Conservation (phyloP, 1,140 invertebrate species). For the Sarcophaga bullata region DNA sequence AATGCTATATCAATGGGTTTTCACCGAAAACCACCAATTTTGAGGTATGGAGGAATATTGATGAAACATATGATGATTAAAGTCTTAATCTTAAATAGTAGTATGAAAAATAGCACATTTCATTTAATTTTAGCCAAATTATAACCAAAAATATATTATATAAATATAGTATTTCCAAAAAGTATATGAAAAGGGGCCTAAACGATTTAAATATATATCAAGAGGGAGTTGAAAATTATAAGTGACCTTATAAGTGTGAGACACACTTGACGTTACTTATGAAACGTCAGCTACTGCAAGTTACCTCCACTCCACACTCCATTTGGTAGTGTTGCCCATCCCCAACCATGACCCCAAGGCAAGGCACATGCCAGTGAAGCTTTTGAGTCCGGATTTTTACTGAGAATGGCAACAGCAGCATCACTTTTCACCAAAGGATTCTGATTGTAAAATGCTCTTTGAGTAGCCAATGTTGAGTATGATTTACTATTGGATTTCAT, state of each 20-base stretch:
- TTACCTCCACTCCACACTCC: constrained; percentile 72
- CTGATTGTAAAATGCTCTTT: constrained; percentile 52
- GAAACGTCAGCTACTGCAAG: constrained; percentile 47
- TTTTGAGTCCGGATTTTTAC: constrained; percentile 63
- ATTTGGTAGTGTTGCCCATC: constrained; percentile 72
- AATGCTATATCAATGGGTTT: too few species aligned
- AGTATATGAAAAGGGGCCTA: too few species aligned
- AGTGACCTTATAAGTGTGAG: too few species aligned
- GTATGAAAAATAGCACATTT: too few species aligned
- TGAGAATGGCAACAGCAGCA: constrained; percentile 63
- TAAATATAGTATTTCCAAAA: neutral
- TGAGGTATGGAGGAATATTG: neutral
- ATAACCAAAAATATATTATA: too few species aligned
- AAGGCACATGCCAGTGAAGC: constrained; percentile 62
- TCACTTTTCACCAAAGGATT: constrained; percentile 63
- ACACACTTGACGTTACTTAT: neutral
- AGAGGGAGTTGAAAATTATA: neutral
- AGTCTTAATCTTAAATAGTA: too few species aligned
- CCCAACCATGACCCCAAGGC: constrained; percentile 70
- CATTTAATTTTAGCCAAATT: too few species aligned
- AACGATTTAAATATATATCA: neutral
- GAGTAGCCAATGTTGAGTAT: constrained; percentile 50
- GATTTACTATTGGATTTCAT: constrained; percentile 47
- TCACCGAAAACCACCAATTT: neutral
- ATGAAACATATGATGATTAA: too few species aligned